Conservation (phyloP, 2,797 vertebrate species). For the Xiphophorus birchmanni region DNA sequence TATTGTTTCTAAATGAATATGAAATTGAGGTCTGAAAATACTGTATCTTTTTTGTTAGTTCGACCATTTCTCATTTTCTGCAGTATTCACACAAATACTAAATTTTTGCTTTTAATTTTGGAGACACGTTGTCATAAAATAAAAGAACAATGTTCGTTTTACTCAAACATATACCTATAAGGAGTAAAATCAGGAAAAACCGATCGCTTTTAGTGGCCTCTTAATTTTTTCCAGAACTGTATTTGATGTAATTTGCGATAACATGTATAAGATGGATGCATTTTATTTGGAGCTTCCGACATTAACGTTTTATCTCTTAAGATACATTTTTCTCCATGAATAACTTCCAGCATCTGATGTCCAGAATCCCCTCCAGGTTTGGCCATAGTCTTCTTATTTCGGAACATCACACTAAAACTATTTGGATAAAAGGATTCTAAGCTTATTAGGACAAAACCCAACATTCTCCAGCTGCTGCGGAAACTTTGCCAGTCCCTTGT, state of each 20-base stretch:
- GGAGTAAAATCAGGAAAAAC: no score
- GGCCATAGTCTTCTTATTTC: conserved; percentile 13
- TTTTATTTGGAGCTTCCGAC: conserved; percentile 15
- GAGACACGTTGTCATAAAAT: no score
- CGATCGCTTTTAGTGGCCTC: no score
- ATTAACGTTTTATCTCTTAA: not conserved
- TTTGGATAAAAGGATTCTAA: conserved; percentile 11
- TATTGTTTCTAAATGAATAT: no score
- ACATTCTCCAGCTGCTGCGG: conserved; percentile 5
- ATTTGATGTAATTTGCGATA: not conserved
- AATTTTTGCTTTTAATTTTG: no score
- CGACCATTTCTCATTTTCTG: no score
- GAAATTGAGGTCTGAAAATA: no score
- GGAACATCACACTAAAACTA: conserved; percentile 6
- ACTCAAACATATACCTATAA: no score
- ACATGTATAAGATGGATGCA: not conserved
- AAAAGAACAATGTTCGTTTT: no score
- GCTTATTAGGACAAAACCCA: conserved; percentile 13
- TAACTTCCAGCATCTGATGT: conserved; percentile 11
- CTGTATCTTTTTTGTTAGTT: no score
- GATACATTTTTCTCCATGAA: not conserved
- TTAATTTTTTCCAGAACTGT: no score
- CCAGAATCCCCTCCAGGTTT: not conserved
- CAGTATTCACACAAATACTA: no score
- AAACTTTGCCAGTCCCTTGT: conserved; percentile 7